Conservation (phyloP, 2,888 invertebrate species). For the Cephus nigrinus region DNA sequence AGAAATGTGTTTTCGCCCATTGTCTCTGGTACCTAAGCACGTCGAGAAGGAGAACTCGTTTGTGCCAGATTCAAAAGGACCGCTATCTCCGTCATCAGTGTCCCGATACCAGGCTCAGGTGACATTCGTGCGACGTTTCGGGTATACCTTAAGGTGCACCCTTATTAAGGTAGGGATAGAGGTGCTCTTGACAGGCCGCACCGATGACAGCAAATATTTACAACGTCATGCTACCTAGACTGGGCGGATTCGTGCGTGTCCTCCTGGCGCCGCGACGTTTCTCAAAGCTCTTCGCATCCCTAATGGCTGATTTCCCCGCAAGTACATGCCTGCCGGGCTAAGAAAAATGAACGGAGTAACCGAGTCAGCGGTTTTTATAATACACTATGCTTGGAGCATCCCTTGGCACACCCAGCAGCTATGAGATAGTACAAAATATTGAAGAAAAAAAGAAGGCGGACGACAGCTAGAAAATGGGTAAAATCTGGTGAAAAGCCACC, state of each 20-base stretch:
- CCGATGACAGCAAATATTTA: slow-evolving; percentile 64
- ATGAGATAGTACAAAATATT: not conserved
- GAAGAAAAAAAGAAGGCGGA: not conserved
- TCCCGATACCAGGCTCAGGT: slow-evolving; percentile 59
- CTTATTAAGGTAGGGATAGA: slow-evolving; percentile 49
- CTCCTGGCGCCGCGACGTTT: slow-evolving; percentile 37
- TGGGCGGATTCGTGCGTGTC: slow-evolving; percentile 45
- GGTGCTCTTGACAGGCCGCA: slow-evolving; percentile 31
- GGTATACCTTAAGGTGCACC: slow-evolving; percentile 27
- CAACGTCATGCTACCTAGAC: slow-evolving; percentile 57
- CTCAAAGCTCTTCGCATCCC: slow-evolving; percentile 3
- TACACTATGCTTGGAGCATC: not conserved
- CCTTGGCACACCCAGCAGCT: not conserved
- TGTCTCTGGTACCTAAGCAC: not conserved
- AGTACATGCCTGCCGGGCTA: not conserved
- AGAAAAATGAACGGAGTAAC: not conserved
- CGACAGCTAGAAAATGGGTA: not conserved
- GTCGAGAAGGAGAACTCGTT: slow-evolving; percentile 12
- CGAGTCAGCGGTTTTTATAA: not conserved
- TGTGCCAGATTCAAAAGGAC: slow-evolving; percentile 44
- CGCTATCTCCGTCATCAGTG: slow-evolving; percentile 63
- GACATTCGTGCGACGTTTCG: slow-evolving; percentile 37
- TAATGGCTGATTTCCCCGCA: not conserved
- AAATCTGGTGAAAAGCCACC: not conserved
- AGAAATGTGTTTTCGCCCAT: slow-evolving; percentile 4